phyloP scores from a whole-genome alignment of 2,797 vertebrate species.

The Anabacerthia variegaticeps region DNA sequence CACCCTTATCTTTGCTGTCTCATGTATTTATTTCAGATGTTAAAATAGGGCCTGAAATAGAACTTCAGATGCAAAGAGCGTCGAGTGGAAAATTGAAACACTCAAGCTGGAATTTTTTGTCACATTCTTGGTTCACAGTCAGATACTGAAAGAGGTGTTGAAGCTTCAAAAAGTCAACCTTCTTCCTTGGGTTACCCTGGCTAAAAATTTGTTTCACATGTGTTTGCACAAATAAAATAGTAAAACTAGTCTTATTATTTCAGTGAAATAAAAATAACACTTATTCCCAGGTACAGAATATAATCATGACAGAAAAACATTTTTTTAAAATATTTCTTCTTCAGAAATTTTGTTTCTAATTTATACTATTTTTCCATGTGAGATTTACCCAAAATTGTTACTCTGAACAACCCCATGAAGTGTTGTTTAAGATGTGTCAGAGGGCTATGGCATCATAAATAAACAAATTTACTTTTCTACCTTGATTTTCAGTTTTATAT shows the following conservation, averaged over 20 bases:
- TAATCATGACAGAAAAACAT: not conserved
- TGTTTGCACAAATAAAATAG: not conserved
- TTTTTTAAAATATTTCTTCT: not conserved
- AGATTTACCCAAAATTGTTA: not conserved
- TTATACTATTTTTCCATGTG: not conserved
- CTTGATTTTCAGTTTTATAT: not conserved
- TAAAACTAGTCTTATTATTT: not conserved
- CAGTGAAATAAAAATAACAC: not conserved
- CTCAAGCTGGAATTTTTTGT: not conserved
- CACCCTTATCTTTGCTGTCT: not conserved
- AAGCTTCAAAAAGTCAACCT: not conserved
- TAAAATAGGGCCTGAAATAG: not conserved
- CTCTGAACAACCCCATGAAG: not conserved
- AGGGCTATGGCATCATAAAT: not conserved
- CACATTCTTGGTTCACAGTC: not conserved
- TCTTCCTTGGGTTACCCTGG: not conserved
- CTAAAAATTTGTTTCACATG: not conserved
- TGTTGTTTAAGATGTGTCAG: not conserved
- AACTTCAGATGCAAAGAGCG: not conserved
- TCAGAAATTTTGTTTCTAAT: not conserved
- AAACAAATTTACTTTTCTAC: not conserved
- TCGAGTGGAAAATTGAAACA: not conserved
- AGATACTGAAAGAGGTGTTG: not conserved
- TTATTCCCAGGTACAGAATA: not conserved
- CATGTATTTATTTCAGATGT: not conserved